Evolutionary conservation across 2,113 vertebrate genomes (phyloP), one percentile per base, ranked within the genome.

Genomic region (Halichoerus grypus): DNA sequence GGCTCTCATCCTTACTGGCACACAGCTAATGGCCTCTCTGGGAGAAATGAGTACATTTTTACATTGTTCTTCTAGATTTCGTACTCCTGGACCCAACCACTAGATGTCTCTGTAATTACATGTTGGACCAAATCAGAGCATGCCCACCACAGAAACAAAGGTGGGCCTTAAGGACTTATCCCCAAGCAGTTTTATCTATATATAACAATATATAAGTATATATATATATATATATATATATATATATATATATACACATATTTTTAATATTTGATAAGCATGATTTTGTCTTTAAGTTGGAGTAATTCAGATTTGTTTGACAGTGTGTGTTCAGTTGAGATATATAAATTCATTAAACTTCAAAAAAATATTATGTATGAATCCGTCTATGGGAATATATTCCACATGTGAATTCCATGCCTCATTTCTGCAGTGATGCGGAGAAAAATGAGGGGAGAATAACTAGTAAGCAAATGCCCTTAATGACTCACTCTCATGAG

Each of bases 81-180:
- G 31, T 84, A 61, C 81, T 92, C 39, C 59, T 88, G n/a, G 46
- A 83, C 36, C 26, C 94, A 53, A 87, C 77, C 98, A 95, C 97
- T 95, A 95, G 98, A 96, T 98, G 98, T 83, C 98, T 96, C 98
- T 97, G 21, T 71, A 81, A 95, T 93, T 92, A 96, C 79, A 85
- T n/a, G 49, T 31, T 88, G 76, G 85, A 81, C 69, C 36, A 76
- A 83, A 67, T 55, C 46, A 36, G 24, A 85, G n/a, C 3, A 6
- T 33, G 21, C 42, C 42, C 28, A 33, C 71, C 55, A 46, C 1
- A 15, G 36, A 90, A 76, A 28, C 65, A 87, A 88, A 93, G 36
- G 51, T 85, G 86, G 81, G 9, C 80, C 53, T 96, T 81, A 79
- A 87, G 83, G 22, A 55, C 28, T 39, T 53, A 53, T 12, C 3